Base-by-base conservation (phyloP, 2,797 vertebrate genomes). In the Babyrousa celebensis region DNA sequence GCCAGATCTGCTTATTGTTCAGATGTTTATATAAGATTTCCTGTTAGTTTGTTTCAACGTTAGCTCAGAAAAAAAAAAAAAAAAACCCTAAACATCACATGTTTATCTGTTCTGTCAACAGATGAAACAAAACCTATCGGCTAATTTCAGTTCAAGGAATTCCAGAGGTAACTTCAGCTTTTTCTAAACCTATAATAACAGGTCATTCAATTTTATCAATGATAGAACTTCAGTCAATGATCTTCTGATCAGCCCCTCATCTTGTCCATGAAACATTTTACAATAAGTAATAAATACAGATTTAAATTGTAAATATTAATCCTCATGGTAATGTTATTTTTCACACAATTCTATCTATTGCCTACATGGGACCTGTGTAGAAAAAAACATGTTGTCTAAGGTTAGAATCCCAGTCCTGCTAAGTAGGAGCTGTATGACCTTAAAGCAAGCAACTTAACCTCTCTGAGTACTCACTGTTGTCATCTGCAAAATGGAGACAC, bases 291-390 rank as follows among this genome's bases (percentile, higher is more conserved):
- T 62, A 72, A 87, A 48, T 17, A 18, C 12, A n/a, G 20, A 85
- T 25, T 84, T 67, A 85, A 83, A 70, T 80, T 48, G 14, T 70
- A 91, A 86, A 75, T 79, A 70, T 43, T 72, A 75, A 82, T 85
- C 20, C 23, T 79, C 18, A 7, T 20, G 17, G 60, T 40, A 52
- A 74, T 79, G 23, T 48, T 92, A 82, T 17, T 68, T 89, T 94
- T 60, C 18, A 85, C n/a, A 84, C 48, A 43, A 62, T 79, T 95
- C 15, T 82, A 75, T 94, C 12, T 78, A 63, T 89, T 95, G 84
- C 63, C 40, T 67, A 36, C 14, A n/a, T 72, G n/a, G 8, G 5
- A 14, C 9, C 4, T 36, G 14, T 27, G 2, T 71, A 32, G 58
- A 71, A 89, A 94, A 94, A 18, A 85, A 48, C 27, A 9, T 40